Percentiles rank a stretch among this genome's conserved stretches.
These are phyloP conservation scores for Perccottus glenii DNA, from an alignment of 2,113 vertebrate species.

Conservation along the genomic window DNA sequence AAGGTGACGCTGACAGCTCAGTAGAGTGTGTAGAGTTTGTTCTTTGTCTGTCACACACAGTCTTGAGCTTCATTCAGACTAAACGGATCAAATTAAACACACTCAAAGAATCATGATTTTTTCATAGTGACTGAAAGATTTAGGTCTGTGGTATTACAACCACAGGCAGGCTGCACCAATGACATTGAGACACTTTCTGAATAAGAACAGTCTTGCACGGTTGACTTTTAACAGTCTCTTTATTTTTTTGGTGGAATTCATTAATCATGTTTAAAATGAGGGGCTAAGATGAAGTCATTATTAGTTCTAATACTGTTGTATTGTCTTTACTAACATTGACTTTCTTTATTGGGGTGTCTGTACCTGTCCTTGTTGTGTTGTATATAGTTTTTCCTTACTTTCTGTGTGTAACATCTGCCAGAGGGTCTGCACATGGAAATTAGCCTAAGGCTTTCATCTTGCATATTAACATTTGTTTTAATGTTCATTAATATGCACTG, in stretches of 20 bases:
- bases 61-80: too few relatives aligned
- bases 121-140: conserved; percentile 62
- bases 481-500: too few relatives aligned
- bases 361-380: too few relatives aligned
- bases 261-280: conserved; percentile 42
- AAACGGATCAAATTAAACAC: conserved; percentile 49
- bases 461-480: too few relatives aligned
- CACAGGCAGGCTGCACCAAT: conserved; percentile 24
- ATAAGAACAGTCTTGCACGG: conserved; percentile 51
- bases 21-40: not conserved
- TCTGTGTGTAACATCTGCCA: too few relatives aligned
- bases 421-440: too few relatives aligned
- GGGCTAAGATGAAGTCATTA: conserved; percentile 71
- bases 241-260: conserved; percentile 28
- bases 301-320: conserved; percentile 71
- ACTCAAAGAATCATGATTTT: too few relatives aligned
- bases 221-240: conserved; percentile 38
- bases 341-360: too few relatives aligned
- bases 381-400: too few relatives aligned
- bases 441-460: too few relatives aligned
- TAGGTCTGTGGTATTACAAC: conserved; percentile 57
- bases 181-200: conserved; percentile 58
- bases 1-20: conserved; percentile 19
- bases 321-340: conserved; percentile 57
- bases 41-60: too few relatives aligned